phyloP scores from a whole-genome alignment of 1,140 invertebrate species.

The Theocolax elegans region DNA sequence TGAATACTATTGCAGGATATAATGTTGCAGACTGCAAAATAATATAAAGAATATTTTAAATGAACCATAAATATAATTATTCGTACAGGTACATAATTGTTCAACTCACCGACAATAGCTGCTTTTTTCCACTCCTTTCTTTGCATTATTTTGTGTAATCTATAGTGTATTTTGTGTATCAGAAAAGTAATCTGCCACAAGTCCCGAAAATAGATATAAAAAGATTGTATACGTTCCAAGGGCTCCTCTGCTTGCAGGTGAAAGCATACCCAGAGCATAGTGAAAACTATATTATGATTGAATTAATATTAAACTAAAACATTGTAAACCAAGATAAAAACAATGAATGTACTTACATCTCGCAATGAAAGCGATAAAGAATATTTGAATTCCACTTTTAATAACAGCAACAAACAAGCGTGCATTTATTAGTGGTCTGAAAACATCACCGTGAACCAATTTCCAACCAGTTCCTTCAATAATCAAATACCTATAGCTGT shows the following conservation, averaged over 20 bases:
- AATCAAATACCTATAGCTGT: too few species aligned
- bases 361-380: conserved; percentile 93
- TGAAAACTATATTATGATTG: conserved; percentile 94
- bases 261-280: conserved; percentile 99
- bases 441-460: conserved; percentile 97
- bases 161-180: too few species aligned
- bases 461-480: conserved; percentile 99
- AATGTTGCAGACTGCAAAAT: conserved; percentile 86
- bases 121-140: conserved; percentile 95
- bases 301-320: too few species aligned
- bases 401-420: conserved; percentile 93
- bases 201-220: conserved; percentile 95
- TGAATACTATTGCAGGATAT: conserved; percentile 93
- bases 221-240: conserved; percentile 97
- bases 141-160: conserved; percentile 92
- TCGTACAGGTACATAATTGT: too few species aligned
- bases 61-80: too few species aligned
- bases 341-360: conserved; percentile 84
- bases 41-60: too few species aligned
- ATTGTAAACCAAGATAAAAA: too few species aligned
- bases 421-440: conserved; percentile 86
- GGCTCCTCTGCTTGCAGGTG: conserved; percentile 93
- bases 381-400: conserved; percentile 95
- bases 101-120: conserved; percentile 80
- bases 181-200: conserved; percentile 95